These are phyloP conservation scores for Enteromius anoplus DNA, from an alignment of 2,797 vertebrate species.

Conservation along the genomic window DNA sequence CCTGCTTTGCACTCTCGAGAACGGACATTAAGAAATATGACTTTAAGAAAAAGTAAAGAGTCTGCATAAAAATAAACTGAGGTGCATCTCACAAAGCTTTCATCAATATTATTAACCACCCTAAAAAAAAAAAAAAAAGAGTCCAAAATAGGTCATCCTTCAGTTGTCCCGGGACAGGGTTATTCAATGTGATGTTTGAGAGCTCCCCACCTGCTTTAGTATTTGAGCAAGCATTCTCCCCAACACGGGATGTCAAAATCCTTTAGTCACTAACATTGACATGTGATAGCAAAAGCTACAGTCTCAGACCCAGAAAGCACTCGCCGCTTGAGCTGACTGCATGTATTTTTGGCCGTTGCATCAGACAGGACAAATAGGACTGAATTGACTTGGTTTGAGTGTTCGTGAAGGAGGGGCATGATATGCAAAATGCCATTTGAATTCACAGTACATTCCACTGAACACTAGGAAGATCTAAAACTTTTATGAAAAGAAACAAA, in stretches of 20 bases:
- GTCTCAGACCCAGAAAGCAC: slow-evolving; percentile 5
- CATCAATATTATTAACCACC: background rate
- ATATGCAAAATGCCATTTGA: slow-evolving; percentile 8
- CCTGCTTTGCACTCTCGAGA: slow-evolving; percentile 8
- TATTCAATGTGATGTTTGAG: slow-evolving; percentile 27
- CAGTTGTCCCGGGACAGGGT: background rate
- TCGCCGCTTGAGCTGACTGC: background rate
- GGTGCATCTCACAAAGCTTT: background rate
- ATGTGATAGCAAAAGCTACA: slow-evolving; percentile 4
- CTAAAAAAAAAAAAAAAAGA: background rate
- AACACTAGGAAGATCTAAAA: slow-evolving; percentile 7
- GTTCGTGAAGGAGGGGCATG: background rate
- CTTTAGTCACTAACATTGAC: slow-evolving; percentile 21
- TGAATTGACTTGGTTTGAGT: background rate
- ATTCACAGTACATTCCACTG: background rate
- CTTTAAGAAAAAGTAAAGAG: background rate
- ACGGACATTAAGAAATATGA: slow-evolving; percentile 2
- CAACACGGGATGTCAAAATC: slow-evolving; percentile 5
- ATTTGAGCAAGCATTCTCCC: slow-evolving; percentile 18
- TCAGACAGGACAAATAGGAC: slow-evolving; percentile 7
- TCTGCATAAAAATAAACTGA: background rate
- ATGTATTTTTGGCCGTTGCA: background rate
- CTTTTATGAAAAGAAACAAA: background rate
- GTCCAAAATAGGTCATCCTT: background rate
- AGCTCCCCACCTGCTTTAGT: slow-evolving; percentile 24